Evolutionary conservation across 2,888 invertebrate genomes (phyloP).

Genomic region (Stenoptilia bipunctidactyla): DNA sequence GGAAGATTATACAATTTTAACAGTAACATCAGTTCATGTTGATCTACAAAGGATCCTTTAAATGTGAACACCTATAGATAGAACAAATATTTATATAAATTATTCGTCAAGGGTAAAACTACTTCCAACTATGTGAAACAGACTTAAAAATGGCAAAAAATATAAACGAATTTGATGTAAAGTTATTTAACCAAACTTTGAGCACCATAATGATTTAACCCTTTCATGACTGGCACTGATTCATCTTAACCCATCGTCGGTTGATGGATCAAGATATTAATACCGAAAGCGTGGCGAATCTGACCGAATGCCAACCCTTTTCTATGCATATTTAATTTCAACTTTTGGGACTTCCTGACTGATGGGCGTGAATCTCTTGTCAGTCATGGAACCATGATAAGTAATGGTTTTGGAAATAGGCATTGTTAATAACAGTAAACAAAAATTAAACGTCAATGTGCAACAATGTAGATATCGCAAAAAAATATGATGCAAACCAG

Average conservation of each 20-base stretch:
- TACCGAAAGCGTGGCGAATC: conserved; percentile 64
- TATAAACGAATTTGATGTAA: conserved; percentile 4
- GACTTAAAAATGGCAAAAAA: conserved; percentile 15
- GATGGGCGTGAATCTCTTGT: conserved; percentile 30
- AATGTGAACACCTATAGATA: too few species aligned
- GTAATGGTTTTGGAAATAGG: conserved; percentile 15
- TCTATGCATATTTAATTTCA: conserved; percentile 50
- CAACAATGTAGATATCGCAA: too few species aligned
- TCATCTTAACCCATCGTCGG: conserved; percentile 61
- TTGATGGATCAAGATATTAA: conserved; percentile 71
- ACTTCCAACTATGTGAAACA: conserved; percentile 3
- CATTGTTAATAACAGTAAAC: too few species aligned
- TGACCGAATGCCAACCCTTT: conserved; percentile 55
- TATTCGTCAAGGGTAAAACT: too few species aligned
- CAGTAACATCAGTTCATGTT: too few species aligned
- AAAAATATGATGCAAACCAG: too few species aligned
- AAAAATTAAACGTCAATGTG: too few species aligned
- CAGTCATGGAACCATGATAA: conserved; percentile 23
- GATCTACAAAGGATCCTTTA: too few species aligned
- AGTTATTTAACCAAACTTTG: conserved; percentile 25
- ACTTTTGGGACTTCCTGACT: conserved; percentile 35
- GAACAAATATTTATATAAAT: too few species aligned
- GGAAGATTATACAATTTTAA: too few species aligned
- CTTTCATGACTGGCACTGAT: conserved; percentile 45
- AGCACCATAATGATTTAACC: conserved; percentile 29